phyloP scores from a whole-genome alignment of 1,140 invertebrate genomes.

The Bombus soroeensis region DNA sequence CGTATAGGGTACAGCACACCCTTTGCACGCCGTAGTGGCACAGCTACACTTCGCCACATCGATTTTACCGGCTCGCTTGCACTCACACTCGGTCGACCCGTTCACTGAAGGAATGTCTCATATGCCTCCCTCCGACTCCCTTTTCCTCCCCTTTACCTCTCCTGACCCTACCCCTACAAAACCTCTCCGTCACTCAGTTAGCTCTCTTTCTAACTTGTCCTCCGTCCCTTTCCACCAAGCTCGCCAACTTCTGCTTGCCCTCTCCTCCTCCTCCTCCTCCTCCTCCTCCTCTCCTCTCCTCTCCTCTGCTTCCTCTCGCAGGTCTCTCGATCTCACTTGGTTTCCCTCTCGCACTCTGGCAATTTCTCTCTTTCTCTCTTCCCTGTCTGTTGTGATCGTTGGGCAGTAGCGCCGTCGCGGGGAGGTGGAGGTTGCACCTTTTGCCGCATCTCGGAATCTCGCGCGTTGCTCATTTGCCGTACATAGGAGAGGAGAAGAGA shows the following conservation, averaged over 20 bases:
- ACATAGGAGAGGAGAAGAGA: slow-evolving; percentile 58
- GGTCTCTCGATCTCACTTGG: slow-evolving; percentile 44
- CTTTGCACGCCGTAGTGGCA: slow-evolving; percentile 68
- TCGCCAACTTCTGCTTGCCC: slow-evolving; percentile 57
- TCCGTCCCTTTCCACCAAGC: slow-evolving; percentile 58
- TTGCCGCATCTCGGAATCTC: slow-evolving; percentile 79
- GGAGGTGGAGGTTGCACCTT: slow-evolving; percentile 76
- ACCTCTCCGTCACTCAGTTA: slow-evolving; percentile 58
- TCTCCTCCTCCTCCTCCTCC: slow-evolving; percentile 25
- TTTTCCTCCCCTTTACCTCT: slow-evolving; percentile 51
- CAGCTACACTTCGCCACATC: slow-evolving; percentile 79
- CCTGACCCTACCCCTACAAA: slow-evolving; percentile 53
- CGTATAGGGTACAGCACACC: slow-evolving; percentile 59
- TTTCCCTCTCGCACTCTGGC: slow-evolving; percentile 27
- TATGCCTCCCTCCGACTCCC: slow-evolving; percentile 67
- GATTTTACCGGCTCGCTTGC: slow-evolving; percentile 79
- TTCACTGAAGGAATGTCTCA: slow-evolving; percentile 77
- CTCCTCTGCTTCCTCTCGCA: slow-evolving; percentile 36
- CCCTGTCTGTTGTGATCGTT: slow-evolving; percentile 68
- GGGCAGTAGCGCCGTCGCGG: slow-evolving; percentile 60
- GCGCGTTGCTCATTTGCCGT: slow-evolving; percentile 76
- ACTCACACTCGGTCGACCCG: slow-evolving; percentile 71
- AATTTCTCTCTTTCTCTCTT: slow-evolving; percentile 49
- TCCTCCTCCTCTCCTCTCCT: slow-evolving; percentile 36
- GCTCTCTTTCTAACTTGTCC: slow-evolving; percentile 61